phyloP scores from a whole-genome alignment of 2,888 invertebrate genomes.

The Thecocarcelia acutangulata region DNA sequence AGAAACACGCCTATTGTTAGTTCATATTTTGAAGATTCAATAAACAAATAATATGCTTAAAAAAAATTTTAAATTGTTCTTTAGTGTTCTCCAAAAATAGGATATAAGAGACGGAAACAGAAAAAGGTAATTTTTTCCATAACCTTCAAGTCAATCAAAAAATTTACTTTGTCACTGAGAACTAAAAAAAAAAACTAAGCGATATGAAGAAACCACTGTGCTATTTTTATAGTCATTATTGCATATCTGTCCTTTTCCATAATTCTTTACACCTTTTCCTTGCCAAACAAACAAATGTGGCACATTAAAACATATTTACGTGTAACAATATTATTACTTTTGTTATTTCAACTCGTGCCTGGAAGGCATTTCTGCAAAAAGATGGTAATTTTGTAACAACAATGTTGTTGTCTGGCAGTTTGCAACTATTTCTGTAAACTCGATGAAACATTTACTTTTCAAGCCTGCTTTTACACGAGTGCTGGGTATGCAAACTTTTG shows the following conservation, averaged over 20 bases:
- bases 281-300: not conserved
- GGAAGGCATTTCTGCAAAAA: conserved; percentile 18
- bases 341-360: conserved; percentile 42
- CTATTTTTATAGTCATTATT: conserved; percentile 2
- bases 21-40: no score
- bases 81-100: not conserved
- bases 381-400: conserved; percentile 10
- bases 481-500: conserved; percentile 4
- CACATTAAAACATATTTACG: no score
- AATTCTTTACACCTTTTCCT: not conserved
- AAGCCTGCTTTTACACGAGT: not conserved
- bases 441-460: conserved; percentile 8
- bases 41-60: not conserved
- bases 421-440: not conserved
- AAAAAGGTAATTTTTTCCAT: no score
- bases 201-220: no score
- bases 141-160: no score
- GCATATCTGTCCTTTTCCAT: not conserved
- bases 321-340: not conserved
- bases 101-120: no score
- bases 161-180: no score
- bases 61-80: not conserved
- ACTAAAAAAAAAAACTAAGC: no score
- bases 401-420: not conserved
- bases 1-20: no score